Conservation (phyloP, 2,888 invertebrate genomes). For the Calameuta pallipes region DNA sequence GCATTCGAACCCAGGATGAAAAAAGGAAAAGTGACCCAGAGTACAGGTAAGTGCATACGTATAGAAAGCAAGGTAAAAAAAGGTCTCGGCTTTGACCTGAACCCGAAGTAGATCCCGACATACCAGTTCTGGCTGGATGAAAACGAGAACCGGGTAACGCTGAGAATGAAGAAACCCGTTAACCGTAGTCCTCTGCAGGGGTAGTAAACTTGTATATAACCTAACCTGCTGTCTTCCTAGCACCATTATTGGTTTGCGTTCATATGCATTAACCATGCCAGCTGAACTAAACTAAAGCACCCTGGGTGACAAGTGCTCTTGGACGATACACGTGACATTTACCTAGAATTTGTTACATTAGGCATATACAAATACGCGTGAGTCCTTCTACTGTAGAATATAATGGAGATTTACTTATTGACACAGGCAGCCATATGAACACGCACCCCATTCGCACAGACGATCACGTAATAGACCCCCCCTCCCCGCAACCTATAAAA, state of each 20-base stretch:
- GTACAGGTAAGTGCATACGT: neutral
- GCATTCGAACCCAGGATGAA: neutral
- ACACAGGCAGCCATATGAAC: conserved; percentile 4
- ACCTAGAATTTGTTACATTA: conserved; percentile 41
- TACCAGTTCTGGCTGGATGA: neutral
- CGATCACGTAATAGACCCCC: too few species aligned
- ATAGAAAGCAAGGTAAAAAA: neutral
- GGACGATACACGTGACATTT: neutral
- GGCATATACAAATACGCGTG: neutral
- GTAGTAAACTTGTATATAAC: neutral
- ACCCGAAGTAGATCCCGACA: neutral
- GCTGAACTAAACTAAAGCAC: conserved; percentile 30
- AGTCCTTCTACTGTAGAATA: neutral
- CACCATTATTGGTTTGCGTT: conserved; percentile 11
- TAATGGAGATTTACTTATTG: conserved; percentile 28
- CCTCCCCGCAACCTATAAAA: neutral
- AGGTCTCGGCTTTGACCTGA: neutral
- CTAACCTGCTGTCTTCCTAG: neutral
- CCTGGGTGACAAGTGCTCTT: conserved; percentile 43
- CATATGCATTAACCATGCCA: conserved; percentile 43
- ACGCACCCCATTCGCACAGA: neutral
- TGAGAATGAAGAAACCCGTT: conserved; percentile 5
- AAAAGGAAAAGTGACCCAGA: neutral
- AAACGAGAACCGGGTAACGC: neutral
- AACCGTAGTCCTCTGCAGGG: conserved; percentile 1